These are phyloP conservation scores for Gallinago undulata DNA, from an alignment of 2,113 vertebrate species.

Conservation along the genomic window DNA sequence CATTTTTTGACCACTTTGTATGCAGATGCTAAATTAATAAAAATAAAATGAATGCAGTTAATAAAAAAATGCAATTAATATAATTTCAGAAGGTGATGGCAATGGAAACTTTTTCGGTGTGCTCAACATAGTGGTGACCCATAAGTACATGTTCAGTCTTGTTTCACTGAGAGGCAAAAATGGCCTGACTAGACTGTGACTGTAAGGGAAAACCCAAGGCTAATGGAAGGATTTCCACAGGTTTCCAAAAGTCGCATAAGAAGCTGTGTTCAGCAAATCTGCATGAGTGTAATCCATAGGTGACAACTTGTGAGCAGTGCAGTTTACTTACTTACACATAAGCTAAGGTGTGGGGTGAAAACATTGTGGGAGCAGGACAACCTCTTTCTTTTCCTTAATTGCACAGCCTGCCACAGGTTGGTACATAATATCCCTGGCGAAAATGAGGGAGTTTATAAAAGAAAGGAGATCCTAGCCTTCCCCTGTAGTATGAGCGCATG, in stretches of 20 bases:
- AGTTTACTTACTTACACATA: accelerated
- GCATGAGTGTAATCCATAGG: accelerated
- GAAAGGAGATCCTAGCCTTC: too few species aligned
- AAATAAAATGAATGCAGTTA: background rate
- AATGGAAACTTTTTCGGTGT: background rate
- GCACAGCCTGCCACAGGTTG: accelerated
- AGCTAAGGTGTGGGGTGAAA: accelerated
- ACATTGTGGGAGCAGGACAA: accelerated
- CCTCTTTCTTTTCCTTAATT: too few species aligned
- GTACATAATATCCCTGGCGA: accelerated
- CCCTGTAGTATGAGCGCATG: accelerated
- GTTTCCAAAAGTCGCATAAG: accelerated
- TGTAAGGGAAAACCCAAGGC: background rate
- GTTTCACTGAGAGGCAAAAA: accelerated
- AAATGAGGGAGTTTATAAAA: too few species aligned
- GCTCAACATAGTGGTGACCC: background rate
- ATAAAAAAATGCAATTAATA: background rate
- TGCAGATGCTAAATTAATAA: background rate
- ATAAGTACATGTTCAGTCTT: background rate
- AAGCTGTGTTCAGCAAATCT: accelerated
- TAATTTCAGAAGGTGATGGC: background rate
- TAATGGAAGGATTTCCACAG: background rate
- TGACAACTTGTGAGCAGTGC: constrained; percentile 5
- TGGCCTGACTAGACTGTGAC: background rate
- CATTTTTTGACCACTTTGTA: background rate